A percentile compares a stretch with the other conserved stretches of the same genome.
Conservation (phyloP, 2,888 invertebrate species). For the Meteorus cinctellus region DNA sequence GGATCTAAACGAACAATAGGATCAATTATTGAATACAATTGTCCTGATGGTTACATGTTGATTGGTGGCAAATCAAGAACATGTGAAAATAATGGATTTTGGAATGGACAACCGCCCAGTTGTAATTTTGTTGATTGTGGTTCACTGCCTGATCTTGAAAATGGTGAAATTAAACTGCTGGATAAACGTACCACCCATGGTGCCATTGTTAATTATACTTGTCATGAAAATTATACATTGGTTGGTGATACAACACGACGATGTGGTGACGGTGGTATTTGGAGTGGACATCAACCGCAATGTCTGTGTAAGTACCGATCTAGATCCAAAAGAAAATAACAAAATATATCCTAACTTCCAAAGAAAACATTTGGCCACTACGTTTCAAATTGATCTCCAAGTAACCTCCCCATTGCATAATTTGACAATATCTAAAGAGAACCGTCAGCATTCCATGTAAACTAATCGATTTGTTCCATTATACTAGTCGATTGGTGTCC, state of each 20-base stretch:
- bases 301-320: slow-evolving; percentile 78
- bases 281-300: slow-evolving; percentile 86
- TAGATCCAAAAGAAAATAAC: too few species aligned
- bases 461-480: background rate
- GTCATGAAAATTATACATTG: slow-evolving; percentile 89
- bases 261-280: slow-evolving; percentile 84
- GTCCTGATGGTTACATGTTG: slow-evolving; percentile 88
- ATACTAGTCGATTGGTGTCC: slow-evolving; percentile 86
- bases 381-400: too few species aligned
- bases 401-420: background rate
- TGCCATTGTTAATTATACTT: slow-evolving; percentile 84
- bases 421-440: background rate
- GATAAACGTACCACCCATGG: slow-evolving; percentile 86
- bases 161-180: slow-evolving; percentile 81
- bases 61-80: slow-evolving; percentile 81
- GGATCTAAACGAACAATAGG: slow-evolving; percentile 83
- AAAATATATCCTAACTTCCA: too few species aligned
- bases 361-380: too few species aligned
- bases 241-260: slow-evolving; percentile 82
- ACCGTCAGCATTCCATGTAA: background rate
- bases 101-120: slow-evolving; percentile 87
- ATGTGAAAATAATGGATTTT: slow-evolving; percentile 85
- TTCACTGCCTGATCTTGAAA: slow-evolving; percentile 79
- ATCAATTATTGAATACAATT: slow-evolving; percentile 82
- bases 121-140: slow-evolving; percentile 94